phyloP scores from a whole-genome alignment of 2,888 invertebrate genomes.

The Rapana venosa region DNA sequence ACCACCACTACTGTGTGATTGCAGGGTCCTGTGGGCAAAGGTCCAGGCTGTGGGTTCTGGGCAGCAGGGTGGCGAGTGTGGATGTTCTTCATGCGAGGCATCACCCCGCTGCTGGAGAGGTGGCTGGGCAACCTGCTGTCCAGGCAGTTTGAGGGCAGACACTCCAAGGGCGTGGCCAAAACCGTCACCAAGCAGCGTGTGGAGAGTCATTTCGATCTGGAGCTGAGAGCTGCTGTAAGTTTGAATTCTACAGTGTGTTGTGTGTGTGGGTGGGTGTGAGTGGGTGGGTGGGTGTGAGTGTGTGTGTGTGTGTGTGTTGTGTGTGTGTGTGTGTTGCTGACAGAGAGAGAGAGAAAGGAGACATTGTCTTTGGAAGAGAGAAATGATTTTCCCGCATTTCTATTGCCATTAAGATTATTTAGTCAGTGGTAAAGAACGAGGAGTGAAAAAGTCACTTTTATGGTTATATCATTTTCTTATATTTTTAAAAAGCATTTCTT shows the following conservation, averaged over 20 bases:
- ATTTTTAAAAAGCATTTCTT: no score
- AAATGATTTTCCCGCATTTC: no score
- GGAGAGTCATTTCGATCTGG: conserved; percentile 99
- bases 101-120: conserved; percentile 96
- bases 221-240: conserved; percentile 93
- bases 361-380: no score
- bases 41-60: conserved; percentile 99
- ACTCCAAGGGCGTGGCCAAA: conserved; percentile 99
- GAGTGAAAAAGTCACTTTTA: no score
- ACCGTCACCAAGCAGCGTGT: conserved; percentile 99
- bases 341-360: no score
- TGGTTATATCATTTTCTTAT: no score
- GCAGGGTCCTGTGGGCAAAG: conserved; percentile 97
- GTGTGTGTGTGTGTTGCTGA: background rate
- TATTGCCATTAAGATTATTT: no score
- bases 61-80: conserved; percentile 99
- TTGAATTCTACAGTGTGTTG: background rate
- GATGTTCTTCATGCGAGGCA: conserved; percentile 99
- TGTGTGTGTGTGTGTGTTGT: background rate
- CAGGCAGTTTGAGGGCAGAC: conserved; percentile 98
- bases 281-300: no score
- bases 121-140: conserved; percentile 99
- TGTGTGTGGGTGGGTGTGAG: background rate
- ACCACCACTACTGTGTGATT: background rate
- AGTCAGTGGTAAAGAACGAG: no score